phyloP scores from a whole-genome alignment of 1,140 invertebrate species.

The Magallana angulata region DNA sequence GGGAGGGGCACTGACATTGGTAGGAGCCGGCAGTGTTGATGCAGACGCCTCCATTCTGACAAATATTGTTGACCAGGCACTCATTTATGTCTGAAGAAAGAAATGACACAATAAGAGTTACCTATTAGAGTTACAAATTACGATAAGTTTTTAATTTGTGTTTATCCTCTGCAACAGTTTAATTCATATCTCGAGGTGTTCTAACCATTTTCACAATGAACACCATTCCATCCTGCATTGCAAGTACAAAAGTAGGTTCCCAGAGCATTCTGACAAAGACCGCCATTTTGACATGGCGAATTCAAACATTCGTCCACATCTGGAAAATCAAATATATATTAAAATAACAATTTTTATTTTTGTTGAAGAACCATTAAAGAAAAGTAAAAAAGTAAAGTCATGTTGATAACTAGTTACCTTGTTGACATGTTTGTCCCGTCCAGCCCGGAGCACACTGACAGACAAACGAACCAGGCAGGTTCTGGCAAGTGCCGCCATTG shows the following conservation, averaged over 20 bases:
- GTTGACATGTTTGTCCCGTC: constrained; percentile 26
- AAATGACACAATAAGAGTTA: background rate
- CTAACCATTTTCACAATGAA: constrained; percentile 49
- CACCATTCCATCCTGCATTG: constrained; percentile 42
- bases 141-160: too few species aligned
- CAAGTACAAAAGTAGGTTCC: constrained; percentile 48
- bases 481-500: constrained; percentile 42
- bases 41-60: constrained; percentile 37
- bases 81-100: constrained; percentile 52
- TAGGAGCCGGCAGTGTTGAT: constrained; percentile 39
- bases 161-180: too few species aligned
- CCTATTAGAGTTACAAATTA: too few species aligned
- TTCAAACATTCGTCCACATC: constrained; percentile 52
- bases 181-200: too few species aligned
- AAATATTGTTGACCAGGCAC: constrained; percentile 24
- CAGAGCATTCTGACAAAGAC: constrained; percentile 43
- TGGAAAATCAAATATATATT: too few species aligned
- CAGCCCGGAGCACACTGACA: constrained; percentile 41
- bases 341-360: too few species aligned
- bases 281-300: constrained; percentile 47
- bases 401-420: background rate
- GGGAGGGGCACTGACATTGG: constrained; percentile 18
- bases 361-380: too few species aligned
- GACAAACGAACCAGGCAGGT: constrained; percentile 37
- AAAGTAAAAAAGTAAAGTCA: too few species aligned